phyloP scores from a whole-genome alignment of 2,797 vertebrate species.

The Carcharodon carcharias region DNA sequence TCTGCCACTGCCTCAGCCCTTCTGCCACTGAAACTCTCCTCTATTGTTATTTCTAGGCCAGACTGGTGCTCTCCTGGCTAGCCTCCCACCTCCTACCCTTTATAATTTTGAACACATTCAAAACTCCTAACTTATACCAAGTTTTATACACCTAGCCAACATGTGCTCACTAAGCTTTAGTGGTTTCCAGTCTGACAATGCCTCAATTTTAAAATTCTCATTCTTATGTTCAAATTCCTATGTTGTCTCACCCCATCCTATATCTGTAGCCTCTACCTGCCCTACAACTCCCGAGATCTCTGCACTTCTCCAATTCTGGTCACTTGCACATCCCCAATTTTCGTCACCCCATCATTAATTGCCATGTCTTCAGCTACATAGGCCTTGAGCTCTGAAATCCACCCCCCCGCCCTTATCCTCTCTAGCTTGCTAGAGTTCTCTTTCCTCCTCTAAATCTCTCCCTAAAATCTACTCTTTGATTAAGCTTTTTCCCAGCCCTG shows the following conservation, averaged over 20 bases:
- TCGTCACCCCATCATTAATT: neutral
- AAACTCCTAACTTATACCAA: neutral
- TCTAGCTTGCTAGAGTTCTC: neutral
- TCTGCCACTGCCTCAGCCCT: neutral
- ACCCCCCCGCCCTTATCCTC: neutral
- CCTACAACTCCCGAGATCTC: neutral
- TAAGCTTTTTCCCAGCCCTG: neutral
- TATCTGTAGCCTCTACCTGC: too few relatives aligned
- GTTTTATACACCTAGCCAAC: neutral
- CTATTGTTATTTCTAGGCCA: neutral
- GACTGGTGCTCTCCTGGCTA: neutral
- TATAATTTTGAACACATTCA: neutral
- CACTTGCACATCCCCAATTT: neutral
- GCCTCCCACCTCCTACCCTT: neutral
- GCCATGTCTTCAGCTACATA: neutral
- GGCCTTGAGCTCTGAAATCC: neutral
- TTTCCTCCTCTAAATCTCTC: neutral
- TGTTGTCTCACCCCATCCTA: too few relatives aligned
- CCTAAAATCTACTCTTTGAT: neutral
- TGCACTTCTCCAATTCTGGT: neutral
- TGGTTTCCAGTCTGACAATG: neutral
- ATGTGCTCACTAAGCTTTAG: neutral
- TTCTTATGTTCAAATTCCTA: neutral
- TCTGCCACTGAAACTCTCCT: neutral
- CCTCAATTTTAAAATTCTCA: neutral